These are phyloP conservation scores for Anneissia japonica DNA, from an alignment of 35 echinoderm and acorn worm genomes.

Conservation along the genomic window DNA sequence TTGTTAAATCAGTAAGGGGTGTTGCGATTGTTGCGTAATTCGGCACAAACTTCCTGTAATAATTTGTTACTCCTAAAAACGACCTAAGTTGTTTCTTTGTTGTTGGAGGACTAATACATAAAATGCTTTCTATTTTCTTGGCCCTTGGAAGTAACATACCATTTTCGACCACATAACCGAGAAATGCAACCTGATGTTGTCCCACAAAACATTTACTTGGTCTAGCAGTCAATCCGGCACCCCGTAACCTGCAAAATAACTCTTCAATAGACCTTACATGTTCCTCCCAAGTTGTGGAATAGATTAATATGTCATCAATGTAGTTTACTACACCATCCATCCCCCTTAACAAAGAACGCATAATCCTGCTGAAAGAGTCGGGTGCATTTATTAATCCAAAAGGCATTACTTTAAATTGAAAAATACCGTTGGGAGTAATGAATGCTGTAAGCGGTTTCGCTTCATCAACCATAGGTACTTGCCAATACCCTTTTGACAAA, in stretches of 20 bases:
- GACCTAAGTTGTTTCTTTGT: slow-evolving; percentile 23
- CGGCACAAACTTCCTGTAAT: slow-evolving; percentile 37
- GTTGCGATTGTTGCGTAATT: slow-evolving; percentile 13
- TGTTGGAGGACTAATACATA: neutral
- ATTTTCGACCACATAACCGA: slow-evolving; percentile 10
- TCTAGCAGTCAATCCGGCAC: slow-evolving; percentile 7
- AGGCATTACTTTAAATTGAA: slow-evolving; percentile 21
- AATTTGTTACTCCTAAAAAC: slow-evolving; percentile 15
- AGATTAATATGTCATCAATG: slow-evolving; percentile 29
- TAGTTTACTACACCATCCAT: slow-evolving; percentile 16
- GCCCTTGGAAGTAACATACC: slow-evolving; percentile 8
- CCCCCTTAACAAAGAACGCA: slow-evolving; percentile 1
- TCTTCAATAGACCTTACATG: slow-evolving; percentile 4
- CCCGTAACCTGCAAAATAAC: neutral
- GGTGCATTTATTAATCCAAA: slow-evolving; percentile 17
- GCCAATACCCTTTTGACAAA: slow-evolving; percentile 54
- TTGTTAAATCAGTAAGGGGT: slow-evolving; percentile 5
- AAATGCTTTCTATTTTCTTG: slow-evolving; percentile 6
- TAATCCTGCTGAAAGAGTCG: slow-evolving; percentile 10
- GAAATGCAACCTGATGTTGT: slow-evolving; percentile 5
- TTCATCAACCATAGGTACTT: slow-evolving; percentile 22
- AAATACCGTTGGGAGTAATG: neutral
- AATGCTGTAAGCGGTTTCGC: neutral
- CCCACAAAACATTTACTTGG: slow-evolving; percentile 27
- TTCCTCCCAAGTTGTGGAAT: neutral